Conservation (phyloP, 2,888 invertebrate genomes). For the Limnephilus marmoratus region DNA sequence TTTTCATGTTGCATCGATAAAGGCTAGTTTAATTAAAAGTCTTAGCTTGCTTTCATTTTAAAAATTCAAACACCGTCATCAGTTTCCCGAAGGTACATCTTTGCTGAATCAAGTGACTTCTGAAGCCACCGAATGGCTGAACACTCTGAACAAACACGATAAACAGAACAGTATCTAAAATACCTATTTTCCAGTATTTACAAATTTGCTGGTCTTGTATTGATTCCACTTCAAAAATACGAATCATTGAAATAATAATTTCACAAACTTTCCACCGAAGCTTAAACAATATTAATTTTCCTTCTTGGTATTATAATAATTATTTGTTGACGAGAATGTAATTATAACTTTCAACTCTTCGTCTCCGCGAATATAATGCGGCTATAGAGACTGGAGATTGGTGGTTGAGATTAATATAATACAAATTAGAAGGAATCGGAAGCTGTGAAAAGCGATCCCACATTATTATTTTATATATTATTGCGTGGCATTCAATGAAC, state of each 20-base stretch:
- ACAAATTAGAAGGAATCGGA: not conserved
- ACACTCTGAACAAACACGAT: too few relatives aligned
- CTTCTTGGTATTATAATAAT: not conserved
- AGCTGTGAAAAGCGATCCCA: not conserved
- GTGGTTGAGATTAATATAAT: not conserved
- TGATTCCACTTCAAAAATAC: not conserved
- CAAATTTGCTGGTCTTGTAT: not conserved
- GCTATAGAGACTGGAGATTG: not conserved
- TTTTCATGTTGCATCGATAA: too few relatives aligned
- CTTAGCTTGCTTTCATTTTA: too few relatives aligned
- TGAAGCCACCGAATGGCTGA: too few relatives aligned
- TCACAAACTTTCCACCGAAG: not conserved
- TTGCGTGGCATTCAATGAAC: too few relatives aligned
- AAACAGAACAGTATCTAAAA: too few relatives aligned
- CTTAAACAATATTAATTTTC: not conserved
- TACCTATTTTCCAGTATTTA: not conserved
- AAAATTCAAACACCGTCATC: too few relatives aligned
- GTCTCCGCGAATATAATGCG: not conserved
- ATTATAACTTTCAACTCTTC: not conserved
- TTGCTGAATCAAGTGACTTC: too few relatives aligned
- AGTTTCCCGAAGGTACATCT: too few relatives aligned
- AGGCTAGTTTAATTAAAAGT: too few relatives aligned
- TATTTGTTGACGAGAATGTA: not conserved
- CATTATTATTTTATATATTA: too few relatives aligned
- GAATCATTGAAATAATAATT: not conserved